These are phyloP conservation scores for Cyanocitta stelleri DNA, from an alignment of 2,113 vertebrate species.

Conservation along the genomic window DNA sequence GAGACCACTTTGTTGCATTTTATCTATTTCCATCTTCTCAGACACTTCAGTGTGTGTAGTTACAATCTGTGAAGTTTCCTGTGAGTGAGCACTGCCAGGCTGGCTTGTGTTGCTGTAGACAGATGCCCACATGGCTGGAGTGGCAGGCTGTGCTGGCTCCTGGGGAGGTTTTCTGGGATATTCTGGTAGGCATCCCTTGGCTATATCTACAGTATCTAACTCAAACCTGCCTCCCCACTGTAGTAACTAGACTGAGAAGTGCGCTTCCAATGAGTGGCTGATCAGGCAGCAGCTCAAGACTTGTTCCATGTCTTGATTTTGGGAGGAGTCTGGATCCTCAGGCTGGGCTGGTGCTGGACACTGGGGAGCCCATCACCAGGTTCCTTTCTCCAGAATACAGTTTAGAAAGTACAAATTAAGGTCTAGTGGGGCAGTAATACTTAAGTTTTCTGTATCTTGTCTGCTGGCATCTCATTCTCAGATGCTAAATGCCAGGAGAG, in stretches of 20 bases:
- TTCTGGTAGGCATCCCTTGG: not conserved
- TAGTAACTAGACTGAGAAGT: not conserved
- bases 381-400: not conserved
- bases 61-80: not conserved
- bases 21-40: not conserved
- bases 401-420: not conserved
- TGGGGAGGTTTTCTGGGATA: not conserved
- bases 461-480: not conserved
- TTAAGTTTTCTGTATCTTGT: not conserved
- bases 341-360: not conserved
- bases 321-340: not conserved
- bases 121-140: not conserved
- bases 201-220: not conserved
- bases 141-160: not conserved
- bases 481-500: not conserved
- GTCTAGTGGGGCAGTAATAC: not conserved
- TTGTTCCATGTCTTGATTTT: not conserved
- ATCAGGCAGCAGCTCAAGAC: not conserved
- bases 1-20: not conserved
- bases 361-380: not conserved
- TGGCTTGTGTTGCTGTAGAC: not conserved
- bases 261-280: not conserved
- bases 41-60: not conserved
- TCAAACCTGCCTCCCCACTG: not conserved
- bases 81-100: not conserved